Percentiles rank a stretch among this genome's conserved stretches.
phyloP scores from a whole-genome alignment of 2,888 invertebrate species.

The Antheraea assamensis region DNA sequence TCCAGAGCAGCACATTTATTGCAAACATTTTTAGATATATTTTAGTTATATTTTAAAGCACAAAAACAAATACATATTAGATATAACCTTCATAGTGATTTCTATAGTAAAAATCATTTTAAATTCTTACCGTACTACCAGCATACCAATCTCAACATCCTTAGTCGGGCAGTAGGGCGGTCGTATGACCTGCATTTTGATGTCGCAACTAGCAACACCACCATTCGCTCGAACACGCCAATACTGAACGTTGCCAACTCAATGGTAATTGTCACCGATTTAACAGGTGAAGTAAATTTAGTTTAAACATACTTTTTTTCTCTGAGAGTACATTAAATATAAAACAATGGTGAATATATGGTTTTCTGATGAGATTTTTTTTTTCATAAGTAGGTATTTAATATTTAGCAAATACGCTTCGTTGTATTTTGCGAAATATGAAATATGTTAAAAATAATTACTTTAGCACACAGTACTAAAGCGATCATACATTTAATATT shows the following conservation, averaged over 20 bases:
- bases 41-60: neutral
- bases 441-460: neutral
- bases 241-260: constrained; percentile 36
- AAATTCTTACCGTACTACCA: constrained; percentile 21
- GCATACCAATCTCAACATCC: constrained; percentile 37
- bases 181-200: constrained; percentile 56
- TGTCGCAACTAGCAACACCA: constrained; percentile 46
- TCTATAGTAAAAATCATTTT: neutral
- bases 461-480: neutral
- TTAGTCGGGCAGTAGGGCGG: constrained; percentile 55
- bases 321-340: neutral
- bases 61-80: neutral
- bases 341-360: neutral
- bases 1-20: no score
- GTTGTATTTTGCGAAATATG: no score
- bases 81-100: neutral
- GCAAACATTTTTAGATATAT: neutral
- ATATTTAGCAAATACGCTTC: neutral
- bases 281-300: constrained; percentile 1
- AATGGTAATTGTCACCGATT: constrained; percentile 32
- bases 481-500: neutral
- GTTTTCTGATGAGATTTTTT: neutral
- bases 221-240: constrained; percentile 19
- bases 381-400: neutral
- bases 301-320: neutral